Base-by-base conservation (phyloP, 2,888 invertebrate genomes). In the Scotopteryx bipunctaria region DNA sequence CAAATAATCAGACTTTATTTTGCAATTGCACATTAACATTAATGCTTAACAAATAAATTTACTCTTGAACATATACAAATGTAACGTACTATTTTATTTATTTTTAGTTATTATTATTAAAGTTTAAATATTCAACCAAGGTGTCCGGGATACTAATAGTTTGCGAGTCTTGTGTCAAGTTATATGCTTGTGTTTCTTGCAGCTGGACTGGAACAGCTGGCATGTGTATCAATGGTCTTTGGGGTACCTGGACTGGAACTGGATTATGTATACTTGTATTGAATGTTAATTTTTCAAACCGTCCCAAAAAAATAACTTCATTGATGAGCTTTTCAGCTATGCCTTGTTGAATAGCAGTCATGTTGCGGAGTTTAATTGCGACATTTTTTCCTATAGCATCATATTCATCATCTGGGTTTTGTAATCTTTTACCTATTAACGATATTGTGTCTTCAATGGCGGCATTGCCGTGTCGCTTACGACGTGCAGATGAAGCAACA, bases 281-380 rank as follows among this genome's bases (percentile, higher is more conserved):
- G 15, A 43, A 50, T 23, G 49, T 50, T 37, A 43, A 37, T 37
- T 23, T 37, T 37, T 37, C 37, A 37, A 52, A 41, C 46, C 56
- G 47, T 42, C 37, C 37, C 37, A 37, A 52, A 52, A 53, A 57
- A 41, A 53, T 53, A 25, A 53, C 49, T 52, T 57, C 54, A 50
- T 51, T 57, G 51, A 57, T 51, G 44, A 57, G 57, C 32, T 57
- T 53, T 43, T 54, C 57, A 38, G 53, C 53, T 54, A 54, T 46
- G 49, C 49, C 53, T 57, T 57, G 53, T 53, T 57, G 53, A 21
- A 21, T 40, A 50, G 47, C 53, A 53, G 54, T 47, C 57, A 54
- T 57, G 50, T 50, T 57, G 50, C 57, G 53, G 43, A 57, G 53
- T 57, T 57, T 57, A 50, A 41, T 37, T 51, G 57, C 57, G 41